A percentile compares a stretch with the other conserved stretches of the same genome.
Conservation (phyloP, 2,797 vertebrate species). For the Sebastes itinus region DNA sequence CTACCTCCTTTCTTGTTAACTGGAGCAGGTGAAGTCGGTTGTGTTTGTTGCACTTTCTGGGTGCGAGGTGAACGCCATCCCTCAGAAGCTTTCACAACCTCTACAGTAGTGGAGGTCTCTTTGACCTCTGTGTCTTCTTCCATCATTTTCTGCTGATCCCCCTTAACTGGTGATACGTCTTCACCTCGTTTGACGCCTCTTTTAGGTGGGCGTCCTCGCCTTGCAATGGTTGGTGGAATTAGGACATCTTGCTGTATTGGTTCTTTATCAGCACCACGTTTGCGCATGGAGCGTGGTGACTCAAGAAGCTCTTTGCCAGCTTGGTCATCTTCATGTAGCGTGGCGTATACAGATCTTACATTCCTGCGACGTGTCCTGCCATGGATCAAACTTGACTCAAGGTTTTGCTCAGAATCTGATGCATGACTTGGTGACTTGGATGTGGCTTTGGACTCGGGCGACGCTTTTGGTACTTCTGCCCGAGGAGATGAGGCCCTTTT, state of each 20-base stretch:
- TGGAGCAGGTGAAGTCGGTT: slow-evolving; percentile 67
- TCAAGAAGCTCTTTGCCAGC: slow-evolving; percentile 87
- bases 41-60: slow-evolving; percentile 85
- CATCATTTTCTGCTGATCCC: slow-evolving; percentile 78
- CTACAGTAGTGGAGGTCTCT: slow-evolving; percentile 76
- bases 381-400: slow-evolving; percentile 87
- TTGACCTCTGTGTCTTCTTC: slow-evolving; percentile 87
- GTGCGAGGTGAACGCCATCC: slow-evolving; percentile 93
- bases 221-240: slow-evolving; percentile 75
- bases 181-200: slow-evolving; percentile 87
- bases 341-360: slow-evolving; percentile 95
- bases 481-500: slow-evolving; percentile 92
- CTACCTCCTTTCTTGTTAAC: slow-evolving; percentile 87
- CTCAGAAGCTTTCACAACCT: slow-evolving; percentile 85
- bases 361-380: slow-evolving; percentile 93
- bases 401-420: slow-evolving; percentile 85
- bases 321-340: slow-evolving; percentile 89
- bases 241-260: slow-evolving; percentile 80
- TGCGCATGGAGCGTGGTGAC: slow-evolving; percentile 89
- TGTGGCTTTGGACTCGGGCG: slow-evolving; percentile 84
- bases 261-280: slow-evolving; percentile 90
- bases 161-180: slow-evolving; percentile 86
- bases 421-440: slow-evolving; percentile 90
- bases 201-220: slow-evolving; percentile 87
- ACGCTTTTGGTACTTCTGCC: slow-evolving; percentile 86